Percentiles rank a stretch among this genome's conserved stretches.
These are phyloP conservation scores for Alviniconcha strummeri DNA, from an alignment of 2,888 invertebrate genomes.

Conservation along the genomic window DNA sequence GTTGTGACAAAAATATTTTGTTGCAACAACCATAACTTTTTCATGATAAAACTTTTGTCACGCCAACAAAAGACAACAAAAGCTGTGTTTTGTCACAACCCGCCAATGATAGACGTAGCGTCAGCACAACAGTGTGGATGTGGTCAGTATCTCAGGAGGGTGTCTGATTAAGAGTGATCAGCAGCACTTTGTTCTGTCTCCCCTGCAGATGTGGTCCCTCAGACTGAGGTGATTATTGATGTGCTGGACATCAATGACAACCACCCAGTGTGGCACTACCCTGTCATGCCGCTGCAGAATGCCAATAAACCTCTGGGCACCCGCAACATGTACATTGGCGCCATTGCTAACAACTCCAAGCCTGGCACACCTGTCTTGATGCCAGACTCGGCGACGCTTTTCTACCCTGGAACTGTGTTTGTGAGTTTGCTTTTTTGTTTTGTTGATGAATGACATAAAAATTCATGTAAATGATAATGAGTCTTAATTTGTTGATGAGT, in stretches of 20 bases:
- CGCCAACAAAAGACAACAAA: too few species aligned
- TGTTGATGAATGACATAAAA: too few species aligned
- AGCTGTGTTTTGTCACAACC: too few species aligned
- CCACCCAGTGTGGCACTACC: slow-evolving; percentile 86
- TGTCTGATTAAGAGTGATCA: too few species aligned
- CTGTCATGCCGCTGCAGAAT: slow-evolving; percentile 73
- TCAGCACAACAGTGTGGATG: too few species aligned
- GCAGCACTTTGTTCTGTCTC: not conserved
- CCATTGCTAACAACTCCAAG: slow-evolving; percentile 16
- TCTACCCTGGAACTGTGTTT: not conserved
- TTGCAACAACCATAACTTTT: too few species aligned
- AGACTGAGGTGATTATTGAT: slow-evolving; percentile 82
- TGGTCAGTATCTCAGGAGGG: too few species aligned
- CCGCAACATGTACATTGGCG: slow-evolving; percentile 74
- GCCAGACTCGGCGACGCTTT: not conserved
- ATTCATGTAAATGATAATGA: too few species aligned
- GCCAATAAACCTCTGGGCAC: slow-evolving; percentile 48
- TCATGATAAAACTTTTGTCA: too few species aligned
- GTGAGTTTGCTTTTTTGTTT: not conserved
- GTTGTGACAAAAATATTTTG: too few species aligned
- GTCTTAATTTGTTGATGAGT: too few species aligned
- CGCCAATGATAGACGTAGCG: too few species aligned
- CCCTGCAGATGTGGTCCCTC: slow-evolving; percentile 55
- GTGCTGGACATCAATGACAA: slow-evolving; percentile 94
- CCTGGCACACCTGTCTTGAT: slow-evolving; percentile 15